Percentiles rank a stretch among this genome's conserved stretches.
These are phyloP conservation scores for Torymus auratus DNA, from an alignment of 2,888 invertebrate species.

Conservation along the genomic window DNA sequence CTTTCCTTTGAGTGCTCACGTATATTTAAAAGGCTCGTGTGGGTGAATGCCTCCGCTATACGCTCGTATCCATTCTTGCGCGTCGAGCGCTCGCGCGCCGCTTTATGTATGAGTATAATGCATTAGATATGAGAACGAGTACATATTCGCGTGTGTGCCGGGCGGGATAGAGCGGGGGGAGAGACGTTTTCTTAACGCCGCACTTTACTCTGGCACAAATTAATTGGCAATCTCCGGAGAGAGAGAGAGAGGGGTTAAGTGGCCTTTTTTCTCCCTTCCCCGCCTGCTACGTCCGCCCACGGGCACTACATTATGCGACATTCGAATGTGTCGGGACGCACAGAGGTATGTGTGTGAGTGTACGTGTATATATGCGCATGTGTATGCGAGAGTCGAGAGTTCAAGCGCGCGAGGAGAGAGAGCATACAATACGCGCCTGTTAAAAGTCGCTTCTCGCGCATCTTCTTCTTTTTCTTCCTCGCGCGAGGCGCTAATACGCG, in stretches of 20 bases:
- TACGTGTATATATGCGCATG: background rate
- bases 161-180: background rate
- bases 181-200: conserved; percentile 64
- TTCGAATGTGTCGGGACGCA: conserved; percentile 57
- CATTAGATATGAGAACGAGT: conserved; percentile 46
- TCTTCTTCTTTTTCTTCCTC: background rate
- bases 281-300: conserved; percentile 61
- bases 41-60: conserved; percentile 11
- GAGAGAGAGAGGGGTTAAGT: conserved; percentile 65
- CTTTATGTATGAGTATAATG: conserved; percentile 43
- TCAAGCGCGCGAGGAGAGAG: background rate
- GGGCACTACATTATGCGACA: conserved; percentile 68
- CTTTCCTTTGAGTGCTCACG: conserved; percentile 41
- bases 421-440: conserved; percentile 30
- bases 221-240: conserved; percentile 71
- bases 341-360: background rate
- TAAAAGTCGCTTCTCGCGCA: conserved; percentile 23
- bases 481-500: conserved; percentile 18
- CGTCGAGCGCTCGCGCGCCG: background rate
- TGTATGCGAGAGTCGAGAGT: no score
- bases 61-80: conserved; percentile 22
- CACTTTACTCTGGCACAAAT: conserved; percentile 71
- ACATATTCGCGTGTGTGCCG: conserved; percentile 34
- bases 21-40: conserved; percentile 46
- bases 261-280: conserved; percentile 67